Evolutionary conservation across 2,888 invertebrate genomes (phyloP), one percentile per base, ranked within the genome.

Genomic region (Charanyca ferruginea): DNA sequence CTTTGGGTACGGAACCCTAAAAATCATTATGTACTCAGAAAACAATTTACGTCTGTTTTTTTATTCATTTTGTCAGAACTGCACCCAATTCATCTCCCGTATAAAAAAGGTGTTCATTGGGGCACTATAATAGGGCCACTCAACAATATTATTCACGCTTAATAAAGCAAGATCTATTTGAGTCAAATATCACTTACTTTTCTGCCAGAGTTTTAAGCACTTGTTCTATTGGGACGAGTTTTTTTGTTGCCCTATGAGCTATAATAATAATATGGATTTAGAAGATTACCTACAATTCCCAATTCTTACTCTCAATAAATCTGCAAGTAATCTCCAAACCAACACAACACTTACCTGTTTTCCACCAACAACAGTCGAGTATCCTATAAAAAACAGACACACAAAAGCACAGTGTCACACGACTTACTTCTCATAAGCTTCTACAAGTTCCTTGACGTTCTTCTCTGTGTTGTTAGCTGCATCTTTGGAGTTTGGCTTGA

Each of bases 381-480:
- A 7, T 11, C 35, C n/a, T 35, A 18, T n/a, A 45, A 51, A 22
- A 54, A 55, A 64, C 3, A 13, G 20, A 18, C 53, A 61, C 53
- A 68, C n/a, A 76, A 20, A 16, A 48, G 44, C 45, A 81, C 64
- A 77, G 61, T 23, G n/a, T 16, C 67, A 77, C 64, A 66, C 48
- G 53, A 94, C 95, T 95, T 87, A 95, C 95, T 94, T 95, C 66
- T 97, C 96, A 94, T 97, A 97, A 61, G 96, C 96, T 68, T 96
- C 96, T 77, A 96, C 96, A 64, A 98, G 93, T 82, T 97, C 97
- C 79, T 97, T 96, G 86, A 98, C 96, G 89, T 97, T 97, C 82
- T 96, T 96, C 81, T 97, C 96, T 23, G 98, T 96, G 32, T 97
- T 97, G 66, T 96, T 96, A 41, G 97, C 97, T 69, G 97, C 96